Percentiles rank a stretch among this genome's conserved stretches.
phyloP scores from a whole-genome alignment of 1,140 invertebrate species.

The Thereuonema tuberculata region DNA sequence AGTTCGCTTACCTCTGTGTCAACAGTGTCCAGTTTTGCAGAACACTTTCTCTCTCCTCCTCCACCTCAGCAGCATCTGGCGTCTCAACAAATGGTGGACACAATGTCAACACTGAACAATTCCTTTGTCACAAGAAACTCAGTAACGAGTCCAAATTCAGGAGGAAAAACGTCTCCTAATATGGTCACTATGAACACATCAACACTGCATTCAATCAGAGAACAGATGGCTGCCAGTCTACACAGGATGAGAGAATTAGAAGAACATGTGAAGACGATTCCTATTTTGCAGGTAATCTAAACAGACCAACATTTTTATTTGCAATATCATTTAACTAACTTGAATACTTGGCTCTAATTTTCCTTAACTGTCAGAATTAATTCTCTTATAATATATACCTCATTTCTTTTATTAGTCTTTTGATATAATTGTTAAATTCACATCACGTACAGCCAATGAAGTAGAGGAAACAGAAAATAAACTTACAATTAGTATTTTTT shows the following conservation, averaged over 20 bases:
- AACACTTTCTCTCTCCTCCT: not conserved
- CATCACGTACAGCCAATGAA: no score
- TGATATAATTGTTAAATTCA: no score
- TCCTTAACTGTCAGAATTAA: not conserved
- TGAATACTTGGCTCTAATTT: not conserved
- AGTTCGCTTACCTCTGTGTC: slow-evolving; percentile 18
- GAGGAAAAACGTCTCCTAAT: slow-evolving; percentile 21
- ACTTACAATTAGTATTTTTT: no score
- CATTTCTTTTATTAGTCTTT: no score
- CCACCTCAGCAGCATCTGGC: slow-evolving; percentile 3
- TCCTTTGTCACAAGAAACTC: slow-evolving; percentile 8
- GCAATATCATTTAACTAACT: no score
- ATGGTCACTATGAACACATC: slow-evolving; percentile 9
- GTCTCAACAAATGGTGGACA: slow-evolving; percentile 17
- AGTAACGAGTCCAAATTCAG: slow-evolving; percentile 16
- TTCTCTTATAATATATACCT: not conserved
- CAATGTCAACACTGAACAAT: slow-evolving; percentile 16
- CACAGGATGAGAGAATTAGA: slow-evolving; percentile 63
- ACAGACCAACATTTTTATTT: no score
- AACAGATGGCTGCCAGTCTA: slow-evolving; percentile 62
- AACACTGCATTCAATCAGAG: slow-evolving; percentile 42
- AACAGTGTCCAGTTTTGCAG: slow-evolving; percentile 13
- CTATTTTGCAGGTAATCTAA: slow-evolving; percentile 51
- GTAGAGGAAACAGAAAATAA: no score
- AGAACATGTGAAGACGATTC: slow-evolving; percentile 68